Evolutionary conservation across 1,140 invertebrate genomes (phyloP).

Genomic region (Acromyrmex heyeri): DNA sequence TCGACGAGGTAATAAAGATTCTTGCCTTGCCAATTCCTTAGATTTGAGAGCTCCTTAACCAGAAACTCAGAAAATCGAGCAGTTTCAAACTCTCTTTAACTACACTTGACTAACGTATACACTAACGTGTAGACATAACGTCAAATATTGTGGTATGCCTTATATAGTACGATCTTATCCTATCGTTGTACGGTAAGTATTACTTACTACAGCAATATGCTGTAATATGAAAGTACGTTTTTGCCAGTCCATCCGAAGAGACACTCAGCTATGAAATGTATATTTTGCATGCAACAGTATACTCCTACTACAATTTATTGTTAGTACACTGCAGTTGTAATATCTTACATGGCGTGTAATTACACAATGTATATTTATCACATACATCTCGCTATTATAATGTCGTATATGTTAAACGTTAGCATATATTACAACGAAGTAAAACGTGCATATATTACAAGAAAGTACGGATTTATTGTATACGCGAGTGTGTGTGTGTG

Average conservation of each 20-base stretch:
- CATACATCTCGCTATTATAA: neutral
- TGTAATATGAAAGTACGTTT: constrained; percentile 7
- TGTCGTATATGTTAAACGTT: neutral
- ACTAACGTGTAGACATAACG: constrained; percentile 27
- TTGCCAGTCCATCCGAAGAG: constrained; percentile 4
- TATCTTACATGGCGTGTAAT: constrained; percentile 13
- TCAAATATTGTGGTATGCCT: constrained; percentile 71
- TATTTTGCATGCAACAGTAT: constrained; percentile 1
- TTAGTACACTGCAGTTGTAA: constrained; percentile 12
- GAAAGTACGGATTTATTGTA: neutral
- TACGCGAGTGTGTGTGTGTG: neutral
- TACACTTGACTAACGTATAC: constrained; percentile 38
- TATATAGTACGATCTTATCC: neutral
- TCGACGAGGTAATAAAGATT: constrained; percentile 37
- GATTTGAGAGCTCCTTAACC: constrained; percentile 47
- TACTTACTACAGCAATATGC: constrained; percentile 22
- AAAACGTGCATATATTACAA: neutral
- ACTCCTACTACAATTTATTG: neutral
- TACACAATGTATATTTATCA: neutral
- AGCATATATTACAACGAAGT: neutral
- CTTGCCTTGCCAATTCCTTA: constrained; percentile 39
- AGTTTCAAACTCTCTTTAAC: constrained; percentile 31
- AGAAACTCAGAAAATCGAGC: constrained; percentile 43
- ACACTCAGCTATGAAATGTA: neutral
- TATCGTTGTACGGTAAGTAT: neutral